Percentiles rank a stretch among this genome's conserved stretches.
Evolutionary conservation across 2,888 invertebrate genomes (phyloP).

Genomic region (Melanostoma mellinum): DNA sequence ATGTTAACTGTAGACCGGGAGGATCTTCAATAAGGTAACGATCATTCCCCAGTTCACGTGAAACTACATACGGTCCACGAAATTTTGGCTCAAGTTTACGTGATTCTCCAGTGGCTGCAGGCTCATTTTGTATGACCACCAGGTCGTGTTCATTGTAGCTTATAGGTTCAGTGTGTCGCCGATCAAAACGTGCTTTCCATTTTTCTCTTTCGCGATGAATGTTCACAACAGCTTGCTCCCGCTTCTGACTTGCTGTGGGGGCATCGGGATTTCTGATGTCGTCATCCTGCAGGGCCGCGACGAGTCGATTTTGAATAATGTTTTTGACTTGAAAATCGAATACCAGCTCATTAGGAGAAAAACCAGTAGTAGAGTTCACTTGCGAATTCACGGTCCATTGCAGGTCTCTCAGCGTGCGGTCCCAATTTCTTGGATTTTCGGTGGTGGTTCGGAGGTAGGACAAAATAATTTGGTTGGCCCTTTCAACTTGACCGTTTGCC

Average conservation of each 20-base stretch:
- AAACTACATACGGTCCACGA: slow-evolving; percentile 57
- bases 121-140: slow-evolving; percentile 50
- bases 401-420: slow-evolving; percentile 49
- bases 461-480: slow-evolving; percentile 67
- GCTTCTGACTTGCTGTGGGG: slow-evolving; percentile 4
- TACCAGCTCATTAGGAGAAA: slow-evolving; percentile 67
- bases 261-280: neutral
- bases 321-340: slow-evolving; percentile 65
- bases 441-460: slow-evolving; percentile 70
- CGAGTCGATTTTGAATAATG: slow-evolving; percentile 39
- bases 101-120: neutral
- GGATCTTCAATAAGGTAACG: slow-evolving; percentile 66
- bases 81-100: slow-evolving; percentile 64
- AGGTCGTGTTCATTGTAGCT: slow-evolving; percentile 26
- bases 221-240: slow-evolving; percentile 26
- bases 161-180: slow-evolving; percentile 23
- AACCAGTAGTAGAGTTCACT: slow-evolving; percentile 58
- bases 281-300: slow-evolving; percentile 8
- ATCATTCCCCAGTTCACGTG: slow-evolving; percentile 56
- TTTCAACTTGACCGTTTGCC: slow-evolving; percentile 69
- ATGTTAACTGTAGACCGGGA: slow-evolving; percentile 41
- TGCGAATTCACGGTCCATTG: slow-evolving; percentile 71
- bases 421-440: slow-evolving; percentile 56
- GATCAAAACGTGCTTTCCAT: slow-evolving; percentile 52
- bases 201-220: slow-evolving; percentile 26